phyloP scores from a whole-genome alignment of 2,888 invertebrate genomes.

The Aplocera efformata region DNA sequence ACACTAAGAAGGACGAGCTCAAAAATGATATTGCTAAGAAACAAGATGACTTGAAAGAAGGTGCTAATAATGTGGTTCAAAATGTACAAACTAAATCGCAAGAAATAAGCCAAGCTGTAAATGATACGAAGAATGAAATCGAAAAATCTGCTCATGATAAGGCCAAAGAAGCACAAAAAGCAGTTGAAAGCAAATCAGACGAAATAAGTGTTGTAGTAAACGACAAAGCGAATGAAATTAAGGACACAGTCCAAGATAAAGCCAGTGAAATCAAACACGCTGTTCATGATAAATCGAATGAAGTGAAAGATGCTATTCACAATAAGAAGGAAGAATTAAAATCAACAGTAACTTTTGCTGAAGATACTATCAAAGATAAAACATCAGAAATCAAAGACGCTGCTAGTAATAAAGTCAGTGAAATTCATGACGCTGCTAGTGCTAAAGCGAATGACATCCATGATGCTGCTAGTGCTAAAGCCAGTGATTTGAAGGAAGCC shows the following conservation, averaged over 20 bases:
- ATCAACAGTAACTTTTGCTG: slow-evolving; percentile 28
- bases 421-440: slow-evolving; percentile 34
- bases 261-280: slow-evolving; percentile 24
- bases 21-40: slow-evolving; percentile 47
- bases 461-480: slow-evolving; percentile 37
- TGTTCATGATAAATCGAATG: slow-evolving; percentile 32
- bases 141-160: slow-evolving; percentile 42
- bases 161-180: slow-evolving; percentile 36
- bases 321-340: slow-evolving; percentile 17
- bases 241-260: slow-evolving; percentile 33
- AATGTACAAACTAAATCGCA: slow-evolving; percentile 41
- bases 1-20: slow-evolving; percentile 55
- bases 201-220: slow-evolving; percentile 41
- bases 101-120: slow-evolving; percentile 40
- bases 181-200: slow-evolving; percentile 32
- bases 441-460: slow-evolving; percentile 40
- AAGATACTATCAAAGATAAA: slow-evolving; percentile 32
- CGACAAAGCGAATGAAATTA: slow-evolving; percentile 41
- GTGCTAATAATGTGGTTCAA: slow-evolving; percentile 37
- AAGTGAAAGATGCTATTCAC: slow-evolving; percentile 34
- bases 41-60: slow-evolving; percentile 46
- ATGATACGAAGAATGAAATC: slow-evolving; percentile 40
- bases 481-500: slow-evolving; percentile 33
- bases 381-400: slow-evolving; percentile 24
- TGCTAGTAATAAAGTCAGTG: slow-evolving; percentile 8